These are phyloP conservation scores for Xiphophorus couchianus DNA, from an alignment of 2,113 vertebrate genomes.

Conservation along the genomic window DNA sequence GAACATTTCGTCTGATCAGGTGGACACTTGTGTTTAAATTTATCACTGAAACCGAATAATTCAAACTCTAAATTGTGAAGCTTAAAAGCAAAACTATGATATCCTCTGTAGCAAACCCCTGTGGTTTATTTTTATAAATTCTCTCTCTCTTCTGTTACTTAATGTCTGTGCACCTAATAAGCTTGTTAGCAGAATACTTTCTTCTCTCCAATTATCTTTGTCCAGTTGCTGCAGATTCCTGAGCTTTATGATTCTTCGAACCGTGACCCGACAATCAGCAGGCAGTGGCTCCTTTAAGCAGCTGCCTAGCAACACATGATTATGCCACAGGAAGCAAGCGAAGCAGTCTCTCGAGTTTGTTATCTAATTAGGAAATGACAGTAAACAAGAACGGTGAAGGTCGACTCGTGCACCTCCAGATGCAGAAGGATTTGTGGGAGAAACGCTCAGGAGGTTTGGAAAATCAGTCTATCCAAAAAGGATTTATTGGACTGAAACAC, in stretches of 20 bases:
- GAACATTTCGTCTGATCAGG: background rate
- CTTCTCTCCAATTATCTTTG: background rate
- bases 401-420: background rate
- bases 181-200: background rate
- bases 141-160: background rate
- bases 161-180: background rate
- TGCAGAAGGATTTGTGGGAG: background rate
- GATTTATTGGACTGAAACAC: too few relatives aligned
- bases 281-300: background rate
- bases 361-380: background rate
- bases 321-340: background rate
- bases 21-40: background rate
- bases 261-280: background rate
- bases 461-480: background rate
- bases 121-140: too few relatives aligned
- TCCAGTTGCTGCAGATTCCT: background rate
- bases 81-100: background rate
- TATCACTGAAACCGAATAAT: background rate
- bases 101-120: background rate
- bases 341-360: background rate
- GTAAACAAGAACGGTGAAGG: background rate
- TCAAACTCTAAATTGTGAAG: background rate
- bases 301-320: background rate
- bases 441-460: background rate
- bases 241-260: background rate